Conservation (phyloP, 2,888 invertebrate genomes). For the Ophion slaviceki region DNA sequence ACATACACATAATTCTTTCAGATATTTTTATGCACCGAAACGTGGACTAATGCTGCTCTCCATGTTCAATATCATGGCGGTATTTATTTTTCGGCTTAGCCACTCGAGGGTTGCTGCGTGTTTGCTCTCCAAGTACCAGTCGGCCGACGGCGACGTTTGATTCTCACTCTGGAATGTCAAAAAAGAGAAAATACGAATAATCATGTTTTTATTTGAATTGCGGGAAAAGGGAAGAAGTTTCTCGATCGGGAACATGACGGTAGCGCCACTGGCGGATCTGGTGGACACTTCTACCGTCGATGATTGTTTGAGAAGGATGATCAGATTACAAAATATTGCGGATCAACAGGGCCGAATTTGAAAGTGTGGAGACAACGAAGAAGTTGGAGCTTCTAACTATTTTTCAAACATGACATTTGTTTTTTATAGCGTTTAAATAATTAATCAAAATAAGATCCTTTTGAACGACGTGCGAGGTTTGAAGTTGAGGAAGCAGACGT, state of each 20-base stretch:
- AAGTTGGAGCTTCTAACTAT: too few relatives aligned
- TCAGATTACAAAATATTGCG: neutral
- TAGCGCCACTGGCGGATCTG: neutral
- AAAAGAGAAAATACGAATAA: constrained; percentile 45
- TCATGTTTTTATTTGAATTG: neutral
- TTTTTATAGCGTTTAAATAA: too few relatives aligned
- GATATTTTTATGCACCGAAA: constrained; percentile 69
- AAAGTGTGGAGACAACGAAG: too few relatives aligned
- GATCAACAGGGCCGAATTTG: too few relatives aligned
- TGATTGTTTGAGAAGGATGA: neutral
- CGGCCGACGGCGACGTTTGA: constrained; percentile 86
- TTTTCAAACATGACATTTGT: too few relatives aligned
- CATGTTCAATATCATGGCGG: constrained; percentile 89
- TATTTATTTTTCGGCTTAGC: constrained; percentile 90
- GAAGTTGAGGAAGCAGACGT: too few relatives aligned
- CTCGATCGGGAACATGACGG: neutral
- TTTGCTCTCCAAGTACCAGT: constrained; percentile 87
- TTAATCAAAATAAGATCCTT: too few relatives aligned
- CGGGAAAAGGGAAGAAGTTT: constrained; percentile 41
- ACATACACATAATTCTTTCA: constrained; percentile 35
- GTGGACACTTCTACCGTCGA: neutral
- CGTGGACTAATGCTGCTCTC: constrained; percentile 85
- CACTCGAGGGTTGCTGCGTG: constrained; percentile 88
- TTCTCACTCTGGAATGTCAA: constrained; percentile 84
- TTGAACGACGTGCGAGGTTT: too few relatives aligned